Evolutionary conservation across 2,888 invertebrate genomes (phyloP).

Genomic region (Apoda limacodes): DNA sequence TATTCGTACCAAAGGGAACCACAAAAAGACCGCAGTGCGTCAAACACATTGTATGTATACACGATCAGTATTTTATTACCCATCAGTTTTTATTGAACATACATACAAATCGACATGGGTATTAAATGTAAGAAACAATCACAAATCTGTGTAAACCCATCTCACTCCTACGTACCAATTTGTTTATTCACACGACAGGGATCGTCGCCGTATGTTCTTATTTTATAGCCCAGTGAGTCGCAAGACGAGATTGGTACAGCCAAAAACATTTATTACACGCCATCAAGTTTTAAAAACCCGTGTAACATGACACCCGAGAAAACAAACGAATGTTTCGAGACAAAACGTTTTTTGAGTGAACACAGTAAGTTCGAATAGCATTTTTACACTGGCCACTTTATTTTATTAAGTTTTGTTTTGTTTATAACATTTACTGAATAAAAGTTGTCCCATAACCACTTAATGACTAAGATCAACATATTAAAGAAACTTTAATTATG

Average conservation of each 20-base stretch:
- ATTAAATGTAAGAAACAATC: conserved; percentile 41
- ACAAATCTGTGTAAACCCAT: conserved; percentile 24
- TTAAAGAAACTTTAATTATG: too few relatives aligned
- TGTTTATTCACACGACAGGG: conserved; percentile 19
- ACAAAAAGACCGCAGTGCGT: conserved; percentile 26
- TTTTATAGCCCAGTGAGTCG: conserved; percentile 38
- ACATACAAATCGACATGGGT: conserved; percentile 43
- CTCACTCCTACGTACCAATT: conserved; percentile 24
- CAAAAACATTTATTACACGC: conserved; percentile 60
- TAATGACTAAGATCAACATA: too few relatives aligned
- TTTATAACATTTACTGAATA: too few relatives aligned
- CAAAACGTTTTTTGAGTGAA: conserved; percentile 29
- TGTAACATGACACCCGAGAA: conserved; percentile 54
- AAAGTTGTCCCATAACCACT: too few relatives aligned
- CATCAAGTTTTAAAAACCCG: conserved; percentile 56
- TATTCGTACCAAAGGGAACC: conserved; percentile 25
- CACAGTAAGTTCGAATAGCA: conserved; percentile 36
- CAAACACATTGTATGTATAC: conserved; percentile 27
- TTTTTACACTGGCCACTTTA: conserved; percentile 23
- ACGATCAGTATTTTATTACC: conserved; percentile 31
- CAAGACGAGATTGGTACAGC: conserved; percentile 40
- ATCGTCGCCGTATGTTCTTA: conserved; percentile 25
- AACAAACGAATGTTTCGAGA: conserved; percentile 39
- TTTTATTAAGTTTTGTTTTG: too few relatives aligned
- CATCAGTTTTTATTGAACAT: conserved; percentile 29